These are phyloP conservation scores for Tinea semifulvella DNA, from an alignment of 2,888 invertebrate species.

Conservation along the genomic window DNA sequence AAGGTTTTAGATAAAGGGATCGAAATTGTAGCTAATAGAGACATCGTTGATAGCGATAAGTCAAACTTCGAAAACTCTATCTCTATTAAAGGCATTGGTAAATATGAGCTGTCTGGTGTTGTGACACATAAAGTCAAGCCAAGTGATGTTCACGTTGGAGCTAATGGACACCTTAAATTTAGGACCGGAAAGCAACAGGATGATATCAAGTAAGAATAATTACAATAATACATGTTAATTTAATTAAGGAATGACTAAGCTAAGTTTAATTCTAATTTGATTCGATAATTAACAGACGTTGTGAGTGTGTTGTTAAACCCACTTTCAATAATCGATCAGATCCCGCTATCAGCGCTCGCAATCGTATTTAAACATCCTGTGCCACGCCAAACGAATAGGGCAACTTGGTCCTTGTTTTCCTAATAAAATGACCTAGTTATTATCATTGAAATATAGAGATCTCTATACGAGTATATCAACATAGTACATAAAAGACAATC, in stretches of 20 bases:
- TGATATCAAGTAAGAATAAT: slow-evolving; percentile 61
- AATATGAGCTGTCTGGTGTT: slow-evolving; percentile 69
- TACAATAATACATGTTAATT: not conserved
- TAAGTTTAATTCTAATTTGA: slow-evolving; percentile 6
- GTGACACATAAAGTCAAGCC: slow-evolving; percentile 62
- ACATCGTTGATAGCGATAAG: slow-evolving; percentile 62
- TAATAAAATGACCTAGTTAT: too few species aligned
- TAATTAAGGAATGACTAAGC: slow-evolving; percentile 1
- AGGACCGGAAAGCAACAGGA: slow-evolving; percentile 56
- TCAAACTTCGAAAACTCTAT: slow-evolving; percentile 70
- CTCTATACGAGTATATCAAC: too few species aligned
- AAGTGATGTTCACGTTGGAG: slow-evolving; percentile 65
- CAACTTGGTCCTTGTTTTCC: too few species aligned
- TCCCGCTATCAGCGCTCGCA: too few species aligned
- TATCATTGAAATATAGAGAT: too few species aligned
- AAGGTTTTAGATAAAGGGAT: slow-evolving; percentile 37
- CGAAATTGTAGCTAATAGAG: slow-evolving; percentile 64
- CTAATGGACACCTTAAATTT: slow-evolving; percentile 63
- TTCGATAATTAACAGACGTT: too few species aligned
- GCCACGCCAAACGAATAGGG: too few species aligned
- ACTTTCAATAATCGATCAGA: too few species aligned
- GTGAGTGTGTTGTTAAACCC: too few species aligned
- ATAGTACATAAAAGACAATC: too few species aligned
- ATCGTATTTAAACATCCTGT: too few species aligned
- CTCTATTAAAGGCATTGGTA: slow-evolving; percentile 67